These are phyloP conservation scores for Mirounga angustirostris DNA, from an alignment of 2,113 vertebrate species.

Conservation along the genomic window DNA sequence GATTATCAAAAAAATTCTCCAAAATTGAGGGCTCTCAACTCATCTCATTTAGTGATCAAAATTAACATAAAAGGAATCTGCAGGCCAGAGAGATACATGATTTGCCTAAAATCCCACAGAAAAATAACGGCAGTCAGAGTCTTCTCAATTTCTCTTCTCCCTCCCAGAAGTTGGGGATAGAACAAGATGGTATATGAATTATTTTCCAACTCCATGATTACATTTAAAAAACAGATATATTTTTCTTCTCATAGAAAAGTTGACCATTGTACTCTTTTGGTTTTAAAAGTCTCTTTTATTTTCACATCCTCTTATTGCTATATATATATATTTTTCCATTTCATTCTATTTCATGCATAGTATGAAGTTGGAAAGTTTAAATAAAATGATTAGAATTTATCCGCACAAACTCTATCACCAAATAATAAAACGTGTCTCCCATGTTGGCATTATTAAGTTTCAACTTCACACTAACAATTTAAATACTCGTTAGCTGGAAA, in stretches of 20 bases:
- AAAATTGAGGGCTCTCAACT: not conserved
- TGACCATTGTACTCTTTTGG: not conserved
- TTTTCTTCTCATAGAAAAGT: not conserved
- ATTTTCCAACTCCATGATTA: not conserved
- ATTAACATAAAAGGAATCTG: slow-evolving; percentile 17
- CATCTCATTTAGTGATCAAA: not conserved
- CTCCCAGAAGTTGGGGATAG: not conserved
- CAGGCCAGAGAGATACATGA: not conserved
- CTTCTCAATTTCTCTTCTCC: not conserved
- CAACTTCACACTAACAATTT: slow-evolving; percentile 1
- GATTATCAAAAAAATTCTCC: not conserved
- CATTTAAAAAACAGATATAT: slow-evolving; percentile 24
- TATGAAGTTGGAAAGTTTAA: slow-evolving; percentile 1
- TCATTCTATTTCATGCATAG: not conserved
- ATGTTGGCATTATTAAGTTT: not conserved
- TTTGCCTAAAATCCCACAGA: not conserved
- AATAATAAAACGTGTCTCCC: not conserved
- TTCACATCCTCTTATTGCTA: not conserved
- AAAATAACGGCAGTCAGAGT: not conserved
- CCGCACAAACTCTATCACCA: not conserved
- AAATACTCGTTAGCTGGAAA: not conserved
- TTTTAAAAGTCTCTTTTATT: not conserved
- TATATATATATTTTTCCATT: not conserved
- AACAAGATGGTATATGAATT: not conserved
- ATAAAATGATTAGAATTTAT: slow-evolving; percentile 14